phyloP scores from a whole-genome alignment of 2,888 invertebrate species.

The Agonum fuliginosum region DNA sequence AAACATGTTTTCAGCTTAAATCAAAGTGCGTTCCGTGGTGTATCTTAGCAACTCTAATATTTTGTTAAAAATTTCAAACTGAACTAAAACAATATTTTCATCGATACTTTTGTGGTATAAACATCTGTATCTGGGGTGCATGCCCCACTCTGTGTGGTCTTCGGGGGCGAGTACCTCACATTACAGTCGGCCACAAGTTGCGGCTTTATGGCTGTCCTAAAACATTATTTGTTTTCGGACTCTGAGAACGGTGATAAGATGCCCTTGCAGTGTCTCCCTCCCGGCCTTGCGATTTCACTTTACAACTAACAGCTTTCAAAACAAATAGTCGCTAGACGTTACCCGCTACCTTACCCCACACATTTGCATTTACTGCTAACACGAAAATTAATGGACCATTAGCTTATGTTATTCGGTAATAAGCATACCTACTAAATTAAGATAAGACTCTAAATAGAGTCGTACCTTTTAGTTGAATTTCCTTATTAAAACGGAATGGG shows the following conservation, averaged over 20 bases:
- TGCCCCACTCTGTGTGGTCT: slow-evolving; percentile 27
- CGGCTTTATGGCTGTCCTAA: slow-evolving; percentile 56
- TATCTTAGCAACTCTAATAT: too few species aligned
- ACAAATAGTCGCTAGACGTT: slow-evolving; percentile 22
- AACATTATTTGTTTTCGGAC: slow-evolving; percentile 60
- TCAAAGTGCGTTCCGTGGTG: too few species aligned
- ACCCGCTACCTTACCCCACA: background rate
- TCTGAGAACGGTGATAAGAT: slow-evolving; percentile 47
- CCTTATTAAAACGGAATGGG: background rate
- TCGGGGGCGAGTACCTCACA: slow-evolving; percentile 35
- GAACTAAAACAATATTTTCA: too few species aligned
- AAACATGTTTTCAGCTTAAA: too few species aligned
- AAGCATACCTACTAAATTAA: slow-evolving; percentile 36
- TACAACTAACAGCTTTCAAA: slow-evolving; percentile 40
- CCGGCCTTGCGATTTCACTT: slow-evolving; percentile 18
- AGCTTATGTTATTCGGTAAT: slow-evolving; percentile 20
- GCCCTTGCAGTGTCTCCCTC: slow-evolving; percentile 34
- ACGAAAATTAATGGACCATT: slow-evolving; percentile 33
- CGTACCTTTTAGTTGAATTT: slow-evolving; percentile 1
- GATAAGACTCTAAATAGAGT: slow-evolving; percentile 19
- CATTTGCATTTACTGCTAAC: slow-evolving; percentile 37
- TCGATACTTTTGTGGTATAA: too few species aligned
- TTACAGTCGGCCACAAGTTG: slow-evolving; percentile 38
- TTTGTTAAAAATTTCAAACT: too few species aligned
- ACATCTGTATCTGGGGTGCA: too few species aligned